These are phyloP conservation scores for Druceiella hillmani DNA, from an alignment of 2,888 invertebrate species.

Conservation along the genomic window DNA sequence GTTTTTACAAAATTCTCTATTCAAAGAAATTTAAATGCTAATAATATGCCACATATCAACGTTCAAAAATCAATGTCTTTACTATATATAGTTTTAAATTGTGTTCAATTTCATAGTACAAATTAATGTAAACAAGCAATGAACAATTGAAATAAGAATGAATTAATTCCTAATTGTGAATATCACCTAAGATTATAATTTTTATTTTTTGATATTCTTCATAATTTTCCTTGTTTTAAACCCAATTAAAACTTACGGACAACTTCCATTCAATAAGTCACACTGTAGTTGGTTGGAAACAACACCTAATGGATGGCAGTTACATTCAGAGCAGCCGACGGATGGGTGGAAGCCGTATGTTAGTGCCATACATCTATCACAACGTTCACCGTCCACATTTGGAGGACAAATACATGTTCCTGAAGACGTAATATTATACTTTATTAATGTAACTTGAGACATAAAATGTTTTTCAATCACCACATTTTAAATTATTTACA, in stretches of 20 bases:
- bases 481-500: no score
- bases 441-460: no score
- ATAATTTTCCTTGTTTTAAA: neutral
- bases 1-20: neutral
- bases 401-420: slow-evolving; percentile 89
- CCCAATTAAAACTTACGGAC: slow-evolving; percentile 53
- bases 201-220: neutral
- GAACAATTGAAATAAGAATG: slow-evolving; percentile 8
- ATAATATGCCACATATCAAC: slow-evolving; percentile 7
- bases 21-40: slow-evolving; percentile 10
- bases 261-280: slow-evolving; percentile 80
- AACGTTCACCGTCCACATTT: slow-evolving; percentile 82
- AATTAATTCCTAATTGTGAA: neutral
- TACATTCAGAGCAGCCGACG: slow-evolving; percentile 93
- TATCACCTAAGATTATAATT: neutral
- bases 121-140: neutral
- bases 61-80: neutral
- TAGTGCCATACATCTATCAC: slow-evolving; percentile 81
- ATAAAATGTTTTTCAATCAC: no score
- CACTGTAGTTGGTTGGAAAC: slow-evolving; percentile 74
- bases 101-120: slow-evolving; percentile 4
- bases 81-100: neutral
- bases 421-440: no score
- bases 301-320: slow-evolving; percentile 83
- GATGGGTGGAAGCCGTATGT: slow-evolving; percentile 92